Conservation (phyloP, 2,113 vertebrate genomes). For the Seriola aureovittata region DNA sequence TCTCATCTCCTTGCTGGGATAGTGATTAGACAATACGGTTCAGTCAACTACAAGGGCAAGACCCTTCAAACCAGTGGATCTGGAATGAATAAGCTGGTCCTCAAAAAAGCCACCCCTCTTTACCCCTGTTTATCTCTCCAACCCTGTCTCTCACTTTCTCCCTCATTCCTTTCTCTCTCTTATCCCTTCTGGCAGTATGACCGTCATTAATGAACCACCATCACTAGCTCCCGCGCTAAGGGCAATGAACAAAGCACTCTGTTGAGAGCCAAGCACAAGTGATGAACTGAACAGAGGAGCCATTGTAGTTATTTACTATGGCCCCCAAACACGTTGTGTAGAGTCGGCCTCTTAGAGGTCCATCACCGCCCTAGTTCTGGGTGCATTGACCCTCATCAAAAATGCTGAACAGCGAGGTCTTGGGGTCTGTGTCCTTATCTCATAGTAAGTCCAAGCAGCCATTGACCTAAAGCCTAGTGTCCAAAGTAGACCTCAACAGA, state of each 20-base stretch:
- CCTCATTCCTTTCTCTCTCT: conserved; percentile 30
- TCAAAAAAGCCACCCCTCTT: conserved; percentile 43
- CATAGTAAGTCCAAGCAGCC: not conserved
- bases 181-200: conserved; percentile 39
- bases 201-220: conserved; percentile 65
- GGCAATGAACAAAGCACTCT: conserved; percentile 65
- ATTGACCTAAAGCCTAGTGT: conserved; percentile 20
- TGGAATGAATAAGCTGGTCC: conserved; percentile 43
- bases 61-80: conserved; percentile 22
- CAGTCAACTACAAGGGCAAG: conserved; percentile 14
- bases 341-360: conserved; percentile 44
- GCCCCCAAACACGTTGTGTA: conserved; percentile 20
- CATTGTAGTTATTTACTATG: conserved; percentile 59
- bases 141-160: not conserved
- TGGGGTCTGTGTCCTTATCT: not conserved
- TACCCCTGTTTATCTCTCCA: conserved; percentile 15
- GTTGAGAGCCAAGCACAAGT: conserved; percentile 61
- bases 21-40: conserved; percentile 32
- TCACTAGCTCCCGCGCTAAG: conserved; percentile 50
- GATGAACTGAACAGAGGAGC: conserved; percentile 62
- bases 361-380: conserved; percentile 59
- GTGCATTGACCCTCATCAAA: conserved; percentile 37
- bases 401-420: conserved; percentile 24
- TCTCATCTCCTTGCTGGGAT: conserved; percentile 42
- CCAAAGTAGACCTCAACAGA: not conserved